A percentile compares a stretch with the other conserved stretches of the same genome.
Conservation (phyloP, 30 jellyfish, hydroid and myxozoan genomes). For the Chrysaora quinquecirrha region DNA sequence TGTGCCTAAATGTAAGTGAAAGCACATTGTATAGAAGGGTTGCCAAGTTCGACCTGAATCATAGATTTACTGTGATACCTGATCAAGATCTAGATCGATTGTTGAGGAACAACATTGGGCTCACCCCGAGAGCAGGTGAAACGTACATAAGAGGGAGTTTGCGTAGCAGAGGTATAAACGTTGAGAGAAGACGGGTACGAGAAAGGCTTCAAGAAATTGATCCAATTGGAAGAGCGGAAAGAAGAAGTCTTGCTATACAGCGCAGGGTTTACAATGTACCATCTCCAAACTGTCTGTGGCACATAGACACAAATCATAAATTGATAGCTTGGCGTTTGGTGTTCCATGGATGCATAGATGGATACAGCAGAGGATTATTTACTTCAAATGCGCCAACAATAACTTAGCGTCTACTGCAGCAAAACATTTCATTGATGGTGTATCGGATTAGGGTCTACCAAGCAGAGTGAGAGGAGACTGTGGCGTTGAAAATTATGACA, state of each 20-base stretch:
- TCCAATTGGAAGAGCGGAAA: background rate
- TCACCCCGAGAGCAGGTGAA: background rate
- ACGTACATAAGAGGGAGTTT: background rate
- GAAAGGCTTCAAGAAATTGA: constrained; percentile 3
- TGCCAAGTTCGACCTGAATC: constrained; percentile 5
- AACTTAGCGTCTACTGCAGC: constrained; percentile 30
- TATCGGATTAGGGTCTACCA: constrained; percentile 17
- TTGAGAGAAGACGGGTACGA: constrained; percentile 8
- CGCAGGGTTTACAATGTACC: constrained; percentile 55
- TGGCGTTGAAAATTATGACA: constrained; percentile 45
- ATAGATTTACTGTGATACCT: background rate
- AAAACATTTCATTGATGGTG: constrained; percentile 4
- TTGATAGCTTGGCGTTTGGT: constrained; percentile 51
- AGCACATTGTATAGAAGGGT: constrained; percentile 2
- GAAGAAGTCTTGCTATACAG: constrained; percentile 1
- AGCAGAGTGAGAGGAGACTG: constrained; percentile 57
- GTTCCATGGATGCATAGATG: constrained; percentile 51
- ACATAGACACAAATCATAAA: too few relatives aligned
- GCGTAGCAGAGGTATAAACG: constrained; percentile 2
- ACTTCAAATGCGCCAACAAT: constrained; percentile 3
- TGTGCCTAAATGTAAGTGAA: background rate
- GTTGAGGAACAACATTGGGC: background rate
- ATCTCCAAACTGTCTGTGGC: constrained; percentile 40
- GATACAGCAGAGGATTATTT: constrained; percentile 42
- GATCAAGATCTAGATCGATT: background rate